phyloP scores from a whole-genome alignment of 2,888 invertebrate species.

The Exocentrus adspersus region DNA sequence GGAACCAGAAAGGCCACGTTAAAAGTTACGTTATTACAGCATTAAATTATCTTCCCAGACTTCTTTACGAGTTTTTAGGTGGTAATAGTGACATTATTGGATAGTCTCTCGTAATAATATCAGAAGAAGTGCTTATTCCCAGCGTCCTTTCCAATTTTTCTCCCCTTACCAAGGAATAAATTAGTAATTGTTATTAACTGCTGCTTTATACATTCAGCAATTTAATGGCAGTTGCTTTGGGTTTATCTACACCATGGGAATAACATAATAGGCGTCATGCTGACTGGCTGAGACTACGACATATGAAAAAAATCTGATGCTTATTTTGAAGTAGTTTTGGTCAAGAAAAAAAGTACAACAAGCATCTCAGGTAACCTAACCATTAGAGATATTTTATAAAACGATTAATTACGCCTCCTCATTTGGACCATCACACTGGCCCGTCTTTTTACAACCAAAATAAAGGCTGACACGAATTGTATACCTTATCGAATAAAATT shows the following conservation, averaged over 20 bases:
- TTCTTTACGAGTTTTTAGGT: slow-evolving; percentile 13
- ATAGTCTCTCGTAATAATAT: slow-evolving; percentile 15
- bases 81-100: slow-evolving; percentile 24
- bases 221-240: not conserved
- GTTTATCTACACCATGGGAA: too few species aligned
- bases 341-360: too few species aligned
- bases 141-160: not conserved
- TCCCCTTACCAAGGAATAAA: not conserved
- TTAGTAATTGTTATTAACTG: not conserved
- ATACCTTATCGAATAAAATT: not conserved
- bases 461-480: not conserved
- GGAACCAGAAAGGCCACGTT: not conserved
- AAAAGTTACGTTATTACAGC: slow-evolving; percentile 2
- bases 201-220: not conserved
- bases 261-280: too few species aligned
- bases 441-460: not conserved
- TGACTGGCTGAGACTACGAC: too few species aligned
- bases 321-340: too few species aligned
- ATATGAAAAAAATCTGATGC: too few species aligned
- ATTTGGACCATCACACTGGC: too few species aligned
- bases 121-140: not conserved
- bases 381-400: too few species aligned
- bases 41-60: slow-evolving; percentile 19
- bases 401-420: too few species aligned
- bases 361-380: too few species aligned